A percentile compares a stretch with the other conserved stretches of the same genome.
These are phyloP conservation scores for Eupelmus urozonus DNA, from an alignment of 2,888 invertebrate genomes.

Conservation along the genomic window DNA sequence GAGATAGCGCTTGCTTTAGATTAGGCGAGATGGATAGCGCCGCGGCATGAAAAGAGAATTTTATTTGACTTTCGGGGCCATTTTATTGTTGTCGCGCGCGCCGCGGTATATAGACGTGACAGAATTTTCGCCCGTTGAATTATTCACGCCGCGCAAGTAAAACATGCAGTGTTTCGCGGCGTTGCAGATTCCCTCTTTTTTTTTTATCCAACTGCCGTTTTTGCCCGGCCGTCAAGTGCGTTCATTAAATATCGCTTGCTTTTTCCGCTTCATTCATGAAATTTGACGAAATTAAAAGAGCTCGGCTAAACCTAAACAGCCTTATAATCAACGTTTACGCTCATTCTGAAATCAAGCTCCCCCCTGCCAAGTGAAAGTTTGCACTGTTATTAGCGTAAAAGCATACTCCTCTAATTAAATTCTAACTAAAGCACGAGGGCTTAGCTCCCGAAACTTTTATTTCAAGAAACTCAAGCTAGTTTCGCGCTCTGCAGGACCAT, in stretches of 20 bases:
- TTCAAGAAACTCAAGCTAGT: background rate
- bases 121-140: background rate
- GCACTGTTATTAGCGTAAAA: background rate
- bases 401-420: constrained; percentile 28
- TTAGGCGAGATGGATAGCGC: background rate
- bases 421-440: background rate
- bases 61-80: background rate
- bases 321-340: no score
- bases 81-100: background rate
- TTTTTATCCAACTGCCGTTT: no score
- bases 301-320: no score
- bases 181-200: no score
- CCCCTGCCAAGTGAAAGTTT: no score
- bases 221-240: no score
- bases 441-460: background rate
- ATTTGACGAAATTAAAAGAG: no score
- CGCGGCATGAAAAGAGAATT: background rate
- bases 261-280: no score
- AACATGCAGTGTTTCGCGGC: background rate
- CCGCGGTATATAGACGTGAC: no score
- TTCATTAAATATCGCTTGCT: no score
- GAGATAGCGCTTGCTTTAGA: background rate
- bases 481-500: background rate
- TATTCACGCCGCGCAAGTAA: background rate
- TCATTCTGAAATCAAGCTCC: no score